These are phyloP conservation scores for Muricea muricata DNA, from an alignment of 92 coral and sea anemone genomes.

Conservation along the genomic window DNA sequence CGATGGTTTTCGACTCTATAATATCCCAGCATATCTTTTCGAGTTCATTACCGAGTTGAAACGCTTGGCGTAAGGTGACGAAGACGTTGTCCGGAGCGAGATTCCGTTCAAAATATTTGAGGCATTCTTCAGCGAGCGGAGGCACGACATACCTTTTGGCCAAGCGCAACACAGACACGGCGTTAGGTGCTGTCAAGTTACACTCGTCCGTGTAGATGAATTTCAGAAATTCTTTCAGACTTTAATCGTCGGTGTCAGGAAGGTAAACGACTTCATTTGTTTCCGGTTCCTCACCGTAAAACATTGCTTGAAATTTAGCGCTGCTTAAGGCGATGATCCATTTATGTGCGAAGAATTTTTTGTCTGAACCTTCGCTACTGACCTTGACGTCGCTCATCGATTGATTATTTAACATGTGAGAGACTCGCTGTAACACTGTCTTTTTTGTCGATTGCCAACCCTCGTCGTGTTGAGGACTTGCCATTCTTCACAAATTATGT, in stretches of 20 bases:
- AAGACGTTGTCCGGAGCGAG: constrained; percentile 62
- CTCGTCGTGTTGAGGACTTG: constrained; percentile 21
- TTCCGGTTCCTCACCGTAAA: constrained; percentile 66
- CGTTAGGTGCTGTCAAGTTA: constrained; percentile 60
- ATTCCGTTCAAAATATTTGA: constrained; percentile 45
- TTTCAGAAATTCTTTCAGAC: constrained; percentile 72
- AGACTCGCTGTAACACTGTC: constrained; percentile 61
- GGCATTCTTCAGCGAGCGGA: constrained; percentile 62
- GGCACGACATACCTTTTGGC: constrained; percentile 71
- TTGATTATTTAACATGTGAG: constrained; percentile 1
- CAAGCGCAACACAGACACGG: constrained; percentile 63
- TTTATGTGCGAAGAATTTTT: constrained; percentile 66
- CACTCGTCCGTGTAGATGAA: constrained; percentile 65
- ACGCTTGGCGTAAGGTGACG: constrained; percentile 59
- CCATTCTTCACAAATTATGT: no score
- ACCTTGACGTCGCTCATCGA: constrained; percentile 20
- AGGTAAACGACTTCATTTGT: constrained; percentile 56
- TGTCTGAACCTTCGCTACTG: background rate
- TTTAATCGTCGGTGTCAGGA: constrained; percentile 70
- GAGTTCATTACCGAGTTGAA: constrained; percentile 48
- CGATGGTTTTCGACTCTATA: constrained; percentile 55
- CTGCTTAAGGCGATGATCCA: constrained; percentile 73
- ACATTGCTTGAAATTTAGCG: constrained; percentile 76
- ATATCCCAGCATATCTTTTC: constrained; percentile 72
- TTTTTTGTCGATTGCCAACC: no score